Conservation (phyloP, 2,888 invertebrate genomes). For the Anticlea derivata region DNA sequence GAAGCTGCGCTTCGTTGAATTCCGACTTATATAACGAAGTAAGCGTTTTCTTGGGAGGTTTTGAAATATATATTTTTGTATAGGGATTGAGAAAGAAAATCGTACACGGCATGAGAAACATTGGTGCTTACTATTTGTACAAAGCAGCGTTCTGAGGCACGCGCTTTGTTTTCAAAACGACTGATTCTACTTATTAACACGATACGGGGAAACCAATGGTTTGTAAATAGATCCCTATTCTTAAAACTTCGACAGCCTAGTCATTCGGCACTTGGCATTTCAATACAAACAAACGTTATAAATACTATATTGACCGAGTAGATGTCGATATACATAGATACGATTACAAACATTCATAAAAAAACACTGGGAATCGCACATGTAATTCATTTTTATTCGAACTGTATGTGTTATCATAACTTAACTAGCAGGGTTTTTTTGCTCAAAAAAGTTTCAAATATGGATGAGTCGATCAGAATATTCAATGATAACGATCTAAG, state of each 20-base stretch:
- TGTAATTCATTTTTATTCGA: too few species aligned
- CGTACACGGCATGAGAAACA: conserved; percentile 27
- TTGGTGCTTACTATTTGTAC: conserved; percentile 43
- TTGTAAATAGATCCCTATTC: conserved; percentile 57
- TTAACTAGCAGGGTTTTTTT: conserved; percentile 11
- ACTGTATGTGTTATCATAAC: conserved; percentile 10
- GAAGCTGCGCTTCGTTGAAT: conserved; percentile 10
- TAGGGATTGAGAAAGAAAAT: not conserved
- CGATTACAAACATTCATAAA: too few species aligned
- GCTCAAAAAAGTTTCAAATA: conserved; percentile 13
- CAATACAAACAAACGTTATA: conserved; percentile 23
- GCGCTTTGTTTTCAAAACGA: conserved; percentile 66
- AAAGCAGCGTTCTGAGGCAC: conserved; percentile 52
- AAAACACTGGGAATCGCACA: too few species aligned
- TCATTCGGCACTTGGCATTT: conserved; percentile 32
- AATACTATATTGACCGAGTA: too few species aligned
- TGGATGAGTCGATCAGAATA: conserved; percentile 14
- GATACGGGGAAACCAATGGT: conserved; percentile 54
- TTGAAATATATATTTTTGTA: not conserved
- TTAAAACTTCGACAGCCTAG: conserved; percentile 36
- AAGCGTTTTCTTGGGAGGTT: not conserved
- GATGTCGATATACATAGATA: not conserved
- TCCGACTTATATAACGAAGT: conserved; percentile 2
- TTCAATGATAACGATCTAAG: conserved; percentile 11
- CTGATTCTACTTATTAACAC: conserved; percentile 58